These are phyloP conservation scores for Genyomyrus donnyi DNA, from an alignment of 2,113 vertebrate species.

Conservation along the genomic window DNA sequence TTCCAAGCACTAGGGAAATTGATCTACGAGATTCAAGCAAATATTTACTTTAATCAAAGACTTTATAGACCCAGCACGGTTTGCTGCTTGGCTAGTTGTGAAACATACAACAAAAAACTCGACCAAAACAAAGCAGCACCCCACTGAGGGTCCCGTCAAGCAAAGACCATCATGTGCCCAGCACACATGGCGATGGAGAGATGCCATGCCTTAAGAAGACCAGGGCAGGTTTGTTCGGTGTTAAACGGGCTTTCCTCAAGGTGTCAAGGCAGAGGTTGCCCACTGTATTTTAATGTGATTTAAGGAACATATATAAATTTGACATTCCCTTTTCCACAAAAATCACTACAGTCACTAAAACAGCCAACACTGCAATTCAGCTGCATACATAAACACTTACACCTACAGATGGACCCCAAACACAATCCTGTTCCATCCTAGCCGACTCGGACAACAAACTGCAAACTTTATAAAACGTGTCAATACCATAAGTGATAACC, in stretches of 20 bases:
- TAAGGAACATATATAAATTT: background rate
- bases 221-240: background rate
- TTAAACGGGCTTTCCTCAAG: background rate
- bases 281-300: background rate
- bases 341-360: background rate
- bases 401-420: background rate
- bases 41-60: background rate
- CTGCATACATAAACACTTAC: background rate
- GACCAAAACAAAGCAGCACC: background rate
- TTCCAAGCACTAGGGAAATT: background rate
- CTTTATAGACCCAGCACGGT: background rate
- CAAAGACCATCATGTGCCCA: background rate
- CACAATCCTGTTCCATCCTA: background rate
- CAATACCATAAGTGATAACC: background rate
- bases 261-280: background rate
- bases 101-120: background rate
- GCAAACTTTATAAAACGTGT: background rate
- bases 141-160: background rate
- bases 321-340: background rate
- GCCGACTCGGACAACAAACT: background rate
- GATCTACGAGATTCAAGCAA: background rate
- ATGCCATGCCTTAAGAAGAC: background rate
- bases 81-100: background rate
- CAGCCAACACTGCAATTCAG: background rate
- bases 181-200: background rate